Evolutionary conservation across 2,113 vertebrate genomes (phyloP).

Genomic region (Crypturellus undulatus): DNA sequence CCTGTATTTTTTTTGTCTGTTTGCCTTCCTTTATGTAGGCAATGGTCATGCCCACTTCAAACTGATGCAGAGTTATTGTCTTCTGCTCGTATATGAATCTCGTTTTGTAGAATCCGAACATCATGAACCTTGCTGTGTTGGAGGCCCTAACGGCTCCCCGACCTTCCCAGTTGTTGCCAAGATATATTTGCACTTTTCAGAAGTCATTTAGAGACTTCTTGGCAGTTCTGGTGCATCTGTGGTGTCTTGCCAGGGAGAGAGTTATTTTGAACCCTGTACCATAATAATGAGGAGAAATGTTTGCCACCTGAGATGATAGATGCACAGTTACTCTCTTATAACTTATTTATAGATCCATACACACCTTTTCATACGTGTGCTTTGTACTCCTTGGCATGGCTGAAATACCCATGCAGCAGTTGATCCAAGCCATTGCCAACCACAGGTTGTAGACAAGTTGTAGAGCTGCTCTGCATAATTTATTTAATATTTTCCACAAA

Average conservation of each 20-base stretch:
- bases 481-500: not conserved
- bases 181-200: not conserved
- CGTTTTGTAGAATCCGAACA: not conserved
- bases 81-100: not conserved
- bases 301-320: not conserved
- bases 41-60: not conserved
- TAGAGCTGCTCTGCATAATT: not conserved
- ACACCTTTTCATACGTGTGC: not conserved
- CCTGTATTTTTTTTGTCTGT: not conserved
- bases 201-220: not conserved
- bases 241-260: not conserved
- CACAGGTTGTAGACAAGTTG: not conserved
- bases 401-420: not conserved
- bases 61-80: not conserved
- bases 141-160: not conserved
- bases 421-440: not conserved
- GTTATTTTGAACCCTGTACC: not conserved
- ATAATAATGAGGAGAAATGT: accelerated
- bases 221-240: accelerated
- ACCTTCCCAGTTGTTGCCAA: not conserved
- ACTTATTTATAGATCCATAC: not conserved
- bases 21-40: not conserved
- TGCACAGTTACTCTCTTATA: accelerated
- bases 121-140: not conserved
- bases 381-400: not conserved